Percentiles rank a stretch among this genome's conserved stretches.
phyloP scores from a whole-genome alignment of 2,888 invertebrate species.

The Apocheima hispidaria region DNA sequence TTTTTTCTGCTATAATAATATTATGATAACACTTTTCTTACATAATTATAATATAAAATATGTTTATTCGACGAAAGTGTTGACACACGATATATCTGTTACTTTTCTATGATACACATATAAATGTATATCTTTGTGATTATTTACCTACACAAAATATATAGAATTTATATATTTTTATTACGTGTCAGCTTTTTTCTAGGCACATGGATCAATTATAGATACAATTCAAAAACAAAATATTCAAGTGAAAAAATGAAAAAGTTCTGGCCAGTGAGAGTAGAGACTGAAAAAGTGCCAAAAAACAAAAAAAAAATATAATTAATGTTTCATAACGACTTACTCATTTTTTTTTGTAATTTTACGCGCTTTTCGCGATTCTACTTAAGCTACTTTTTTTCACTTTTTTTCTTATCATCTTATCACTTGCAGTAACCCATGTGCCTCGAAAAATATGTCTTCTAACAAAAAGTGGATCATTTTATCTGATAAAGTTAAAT shows the following conservation, averaged over 20 bases:
- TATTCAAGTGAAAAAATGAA: not conserved
- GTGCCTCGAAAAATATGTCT: conserved; percentile 1
- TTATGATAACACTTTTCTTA: not conserved
- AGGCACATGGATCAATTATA: conserved; percentile 1
- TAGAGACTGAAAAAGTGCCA: too few species aligned
- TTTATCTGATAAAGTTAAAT: not conserved
- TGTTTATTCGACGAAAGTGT: too few species aligned
- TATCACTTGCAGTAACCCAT: not conserved
- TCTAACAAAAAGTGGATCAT: not conserved
- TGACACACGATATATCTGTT: not conserved
- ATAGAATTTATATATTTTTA: not conserved
- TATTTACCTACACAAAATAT: not conserved
- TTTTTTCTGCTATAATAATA: not conserved
- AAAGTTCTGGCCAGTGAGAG: not conserved
- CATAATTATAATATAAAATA: not conserved
- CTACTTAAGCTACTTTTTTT: too few species aligned
- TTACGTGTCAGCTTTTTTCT: conserved; percentile 8
- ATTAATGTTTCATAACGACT: too few species aligned
- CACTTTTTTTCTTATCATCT: too few species aligned
- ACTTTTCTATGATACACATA: not conserved
- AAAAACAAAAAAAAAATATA: too few species aligned
- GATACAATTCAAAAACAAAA: not conserved
- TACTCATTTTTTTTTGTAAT: too few species aligned
- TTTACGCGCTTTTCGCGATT: too few species aligned
- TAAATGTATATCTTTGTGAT: not conserved